phyloP scores from a whole-genome alignment of 30 jellyfish, hydroid and myxozoan species.

The Pelagia noctiluca region DNA sequence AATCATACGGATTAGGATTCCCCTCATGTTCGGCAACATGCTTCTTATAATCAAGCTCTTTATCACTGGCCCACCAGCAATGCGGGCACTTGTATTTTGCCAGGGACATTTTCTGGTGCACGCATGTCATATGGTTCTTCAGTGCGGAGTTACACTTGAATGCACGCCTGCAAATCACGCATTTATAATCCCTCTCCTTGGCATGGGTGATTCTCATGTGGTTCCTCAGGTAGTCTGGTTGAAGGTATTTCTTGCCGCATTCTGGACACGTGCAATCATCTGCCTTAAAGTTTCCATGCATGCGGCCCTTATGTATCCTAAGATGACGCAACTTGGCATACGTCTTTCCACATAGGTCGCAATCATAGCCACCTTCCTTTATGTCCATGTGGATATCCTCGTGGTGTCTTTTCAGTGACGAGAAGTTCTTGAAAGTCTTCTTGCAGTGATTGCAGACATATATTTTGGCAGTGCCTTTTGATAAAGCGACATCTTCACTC shows the following conservation, averaged over 20 bases:
- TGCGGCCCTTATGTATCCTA: neutral
- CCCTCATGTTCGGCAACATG: conserved; percentile 37
- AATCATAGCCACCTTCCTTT: neutral
- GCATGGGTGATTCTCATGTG: neutral
- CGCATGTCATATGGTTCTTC: conserved; percentile 23
- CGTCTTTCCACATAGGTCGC: neutral
- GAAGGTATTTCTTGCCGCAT: neutral
- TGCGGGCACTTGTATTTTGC: conserved; percentile 28
- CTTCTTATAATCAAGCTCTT: neutral
- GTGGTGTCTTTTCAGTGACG: conserved; percentile 1
- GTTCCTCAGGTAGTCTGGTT: neutral
- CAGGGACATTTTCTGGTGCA: conserved; percentile 18
- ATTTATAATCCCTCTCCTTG: neutral
- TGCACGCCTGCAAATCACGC: conserved; percentile 5
- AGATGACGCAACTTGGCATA: neutral
- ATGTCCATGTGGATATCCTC: neutral
- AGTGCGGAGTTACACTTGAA: neutral
- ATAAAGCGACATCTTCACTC: neutral
- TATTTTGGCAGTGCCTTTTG: neutral
- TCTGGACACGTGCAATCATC: neutral
- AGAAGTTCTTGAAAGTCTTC: conserved; percentile 2
- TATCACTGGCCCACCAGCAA: conserved; percentile 38
- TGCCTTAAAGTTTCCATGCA: neutral
- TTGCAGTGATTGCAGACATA: conserved; percentile 7
- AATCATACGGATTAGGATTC: conserved; percentile 11